phyloP scores from a whole-genome alignment of 2,113 vertebrate species.

The Bungarus multicinctus region DNA sequence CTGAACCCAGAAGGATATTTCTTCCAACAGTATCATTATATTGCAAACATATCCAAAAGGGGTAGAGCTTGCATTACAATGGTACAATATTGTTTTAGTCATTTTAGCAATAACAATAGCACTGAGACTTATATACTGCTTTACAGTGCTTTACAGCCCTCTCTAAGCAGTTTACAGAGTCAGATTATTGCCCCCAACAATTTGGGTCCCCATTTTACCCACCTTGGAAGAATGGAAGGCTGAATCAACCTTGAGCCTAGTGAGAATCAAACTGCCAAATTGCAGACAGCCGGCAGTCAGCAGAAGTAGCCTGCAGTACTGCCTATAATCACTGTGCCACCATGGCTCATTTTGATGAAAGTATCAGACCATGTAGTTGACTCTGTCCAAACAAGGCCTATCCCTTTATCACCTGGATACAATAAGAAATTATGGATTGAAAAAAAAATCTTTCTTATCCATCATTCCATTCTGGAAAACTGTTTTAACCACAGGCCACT shows the following conservation, averaged over 20 bases:
- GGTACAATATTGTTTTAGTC: neutral
- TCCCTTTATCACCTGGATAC: neutral
- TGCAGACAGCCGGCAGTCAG: no score
- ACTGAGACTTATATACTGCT: no score
- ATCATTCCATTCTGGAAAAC: neutral
- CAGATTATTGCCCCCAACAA: no score
- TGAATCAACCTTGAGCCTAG: no score
- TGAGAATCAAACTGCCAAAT: no score
- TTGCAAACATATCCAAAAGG: neutral
- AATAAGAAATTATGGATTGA: neutral
- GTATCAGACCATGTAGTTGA: neutral
- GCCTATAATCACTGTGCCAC: no score
- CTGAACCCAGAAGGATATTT: no score
- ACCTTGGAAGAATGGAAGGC: no score
- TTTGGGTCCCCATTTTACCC: no score
- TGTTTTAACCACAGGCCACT: neutral
- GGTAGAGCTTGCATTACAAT: neutral
- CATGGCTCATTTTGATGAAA: neutral
- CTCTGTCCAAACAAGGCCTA: neutral
- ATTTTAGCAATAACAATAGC: neutral
- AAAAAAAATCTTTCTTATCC: neutral
- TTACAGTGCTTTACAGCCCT: no score
- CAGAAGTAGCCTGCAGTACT: no score
- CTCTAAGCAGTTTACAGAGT: no score
- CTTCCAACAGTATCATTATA: neutral